A percentile compares a stretch with the other conserved stretches of the same genome.
Evolutionary conservation across 2,113 vertebrate genomes (phyloP).

Genomic region (Melanerpes formicivorus): DNA sequence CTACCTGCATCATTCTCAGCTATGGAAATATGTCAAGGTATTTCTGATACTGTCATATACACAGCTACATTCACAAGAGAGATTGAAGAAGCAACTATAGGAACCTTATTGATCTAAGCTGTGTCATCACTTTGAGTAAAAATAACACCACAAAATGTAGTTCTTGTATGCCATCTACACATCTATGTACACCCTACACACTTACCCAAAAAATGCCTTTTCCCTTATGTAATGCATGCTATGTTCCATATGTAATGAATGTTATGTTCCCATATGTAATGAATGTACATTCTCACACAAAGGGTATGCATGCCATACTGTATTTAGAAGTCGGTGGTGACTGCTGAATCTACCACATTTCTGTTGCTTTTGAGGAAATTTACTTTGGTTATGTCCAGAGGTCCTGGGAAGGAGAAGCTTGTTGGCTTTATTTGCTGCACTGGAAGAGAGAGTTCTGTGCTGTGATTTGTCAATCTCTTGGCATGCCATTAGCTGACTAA

Average conservation of each 20-base stretch:
- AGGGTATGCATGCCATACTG: not conserved
- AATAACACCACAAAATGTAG: not conserved
- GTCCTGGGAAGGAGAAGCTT: not conserved
- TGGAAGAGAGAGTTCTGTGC: not conserved
- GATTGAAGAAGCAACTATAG: not conserved
- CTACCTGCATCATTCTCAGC: not conserved
- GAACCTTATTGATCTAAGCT: not conserved
- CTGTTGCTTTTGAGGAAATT: not conserved
- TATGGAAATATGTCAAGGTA: not conserved
- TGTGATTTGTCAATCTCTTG: not conserved
- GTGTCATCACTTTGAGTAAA: not conserved
- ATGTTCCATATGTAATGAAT: not conserved
- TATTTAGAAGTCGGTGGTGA: not conserved
- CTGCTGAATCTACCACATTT: not conserved
- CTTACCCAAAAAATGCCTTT: not conserved
- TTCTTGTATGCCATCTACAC: not conserved
- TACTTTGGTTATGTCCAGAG: not conserved
- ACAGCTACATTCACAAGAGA: not conserved
- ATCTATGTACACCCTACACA: not conserved
- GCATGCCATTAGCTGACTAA: not conserved
- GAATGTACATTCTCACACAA: not conserved
- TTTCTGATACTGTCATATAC: not conserved
- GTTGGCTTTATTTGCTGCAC: not conserved
- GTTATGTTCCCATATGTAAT: not conserved
- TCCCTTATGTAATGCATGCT: not conserved